Evolutionary conservation across 2,888 invertebrate genomes (phyloP).

Genomic region (Eulithis testata): DNA sequence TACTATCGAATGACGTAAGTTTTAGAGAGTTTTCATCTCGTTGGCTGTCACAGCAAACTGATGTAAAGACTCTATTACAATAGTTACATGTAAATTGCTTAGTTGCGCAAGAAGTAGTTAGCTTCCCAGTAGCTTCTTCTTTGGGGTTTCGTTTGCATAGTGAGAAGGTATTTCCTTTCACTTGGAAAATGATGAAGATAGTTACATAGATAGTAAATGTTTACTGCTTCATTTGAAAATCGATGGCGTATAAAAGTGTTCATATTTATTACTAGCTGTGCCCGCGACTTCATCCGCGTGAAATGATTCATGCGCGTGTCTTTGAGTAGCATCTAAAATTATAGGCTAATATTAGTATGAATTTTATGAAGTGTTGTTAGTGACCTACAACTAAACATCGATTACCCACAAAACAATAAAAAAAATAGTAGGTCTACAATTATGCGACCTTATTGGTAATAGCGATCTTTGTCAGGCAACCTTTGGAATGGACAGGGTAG

Average conservation of each 20-base stretch:
- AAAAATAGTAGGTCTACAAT: no score
- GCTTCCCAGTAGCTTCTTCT: slow-evolving; percentile 39
- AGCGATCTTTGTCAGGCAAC: no score
- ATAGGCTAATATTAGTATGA: no score
- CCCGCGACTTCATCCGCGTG: no score
- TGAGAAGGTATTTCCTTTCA: slow-evolving; percentile 26
- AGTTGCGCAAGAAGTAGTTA: slow-evolving; percentile 39
- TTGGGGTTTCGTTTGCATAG: slow-evolving; percentile 36
- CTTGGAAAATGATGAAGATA: slow-evolving; percentile 12
- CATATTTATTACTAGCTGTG: neutral
- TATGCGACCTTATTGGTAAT: no score
- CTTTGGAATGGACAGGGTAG: no score
- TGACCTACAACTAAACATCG: no score
- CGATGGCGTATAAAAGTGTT: neutral
- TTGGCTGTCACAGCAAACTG: slow-evolving; percentile 15
- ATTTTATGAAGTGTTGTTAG: neutral
- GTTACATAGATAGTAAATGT: slow-evolving; percentile 11
- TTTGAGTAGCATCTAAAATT: no score
- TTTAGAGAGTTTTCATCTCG: slow-evolving; percentile 10
- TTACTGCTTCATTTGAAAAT: slow-evolving; percentile 8
- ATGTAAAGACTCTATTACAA: slow-evolving; percentile 29
- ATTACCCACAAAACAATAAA: no score
- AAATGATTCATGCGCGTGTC: no score
- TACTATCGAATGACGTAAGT: slow-evolving; percentile 15
- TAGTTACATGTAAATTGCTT: slow-evolving; percentile 44